A percentile compares a stretch with the other conserved stretches of the same genome.
Conservation (phyloP, 2,113 vertebrate species). For the human (Homo sapiens) region GRCh38 chr4:172708501-172709000, state of each 20-base stretch:
- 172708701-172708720: not conserved
- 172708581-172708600: not conserved
- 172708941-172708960: not conserved
- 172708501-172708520: not conserved
- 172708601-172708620: not conserved
- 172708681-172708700: not conserved
- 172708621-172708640: not conserved
- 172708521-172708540: not conserved
- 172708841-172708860: not conserved
- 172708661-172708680: not conserved
- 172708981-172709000: not conserved
- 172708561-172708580: not conserved
- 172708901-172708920: not conserved
- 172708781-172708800: not conserved
- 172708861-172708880: not conserved
- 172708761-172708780: not conserved
- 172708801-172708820: not conserved
- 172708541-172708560: not conserved
- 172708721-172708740: not conserved
- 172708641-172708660: rapidly evolving
- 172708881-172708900: not conserved
- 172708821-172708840: not conserved
- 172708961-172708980: not conserved
- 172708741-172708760: not conserved
- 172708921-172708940: not conserved